Evolutionary conservation across 2,113 vertebrate genomes (phyloP).

Genomic region (Shinisaurus crocodilurus): DNA sequence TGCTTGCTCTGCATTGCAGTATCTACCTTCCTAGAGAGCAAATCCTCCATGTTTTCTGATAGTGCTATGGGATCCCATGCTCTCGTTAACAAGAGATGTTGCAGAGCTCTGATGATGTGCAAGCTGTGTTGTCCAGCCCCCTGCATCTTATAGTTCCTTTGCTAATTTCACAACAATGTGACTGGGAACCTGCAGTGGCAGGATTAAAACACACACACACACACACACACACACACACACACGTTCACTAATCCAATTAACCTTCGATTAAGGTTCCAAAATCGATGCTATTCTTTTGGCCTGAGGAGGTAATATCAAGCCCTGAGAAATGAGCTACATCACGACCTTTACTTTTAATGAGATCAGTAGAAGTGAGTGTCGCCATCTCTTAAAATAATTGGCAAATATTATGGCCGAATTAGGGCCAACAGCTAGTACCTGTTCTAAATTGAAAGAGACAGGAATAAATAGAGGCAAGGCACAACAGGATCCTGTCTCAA

Average conservation of each 20-base stretch:
- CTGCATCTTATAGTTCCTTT: slow-evolving; percentile 10
- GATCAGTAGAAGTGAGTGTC: slow-evolving; percentile 79
- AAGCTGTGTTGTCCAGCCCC: slow-evolving; percentile 18
- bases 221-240: too few relatives aligned
- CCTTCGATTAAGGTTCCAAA: slow-evolving; percentile 81
- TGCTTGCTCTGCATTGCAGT: neutral
- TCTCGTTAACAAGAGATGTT: slow-evolving; percentile 26
- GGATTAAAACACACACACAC: slow-evolving; percentile 51
- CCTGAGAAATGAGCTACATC: slow-evolving; percentile 64
- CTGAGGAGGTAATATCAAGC: slow-evolving; percentile 66
- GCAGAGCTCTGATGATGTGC: slow-evolving; percentile 23
- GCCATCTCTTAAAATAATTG: slow-evolving; percentile 79
- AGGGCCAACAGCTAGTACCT: slow-evolving; percentile 57
- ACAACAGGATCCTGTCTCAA: slow-evolving; percentile 27
- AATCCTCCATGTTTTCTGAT: slow-evolving; percentile 30
- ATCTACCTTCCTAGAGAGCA: slow-evolving; percentile 28
- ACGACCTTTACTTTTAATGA: slow-evolving; percentile 81
- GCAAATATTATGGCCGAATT: slow-evolving; percentile 78
- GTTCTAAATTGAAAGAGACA: slow-evolving; percentile 69
- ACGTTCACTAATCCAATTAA: slow-evolving; percentile 81
- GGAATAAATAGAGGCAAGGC: slow-evolving; percentile 49
- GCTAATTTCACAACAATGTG: slow-evolving; percentile 75
- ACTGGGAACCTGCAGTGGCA: slow-evolving; percentile 51
- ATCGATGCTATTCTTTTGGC: slow-evolving; percentile 76
- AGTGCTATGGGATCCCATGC: slow-evolving; percentile 25